These are phyloP conservation scores for Cetonia aurata DNA, from an alignment of 2,888 invertebrate genomes.

Conservation along the genomic window DNA sequence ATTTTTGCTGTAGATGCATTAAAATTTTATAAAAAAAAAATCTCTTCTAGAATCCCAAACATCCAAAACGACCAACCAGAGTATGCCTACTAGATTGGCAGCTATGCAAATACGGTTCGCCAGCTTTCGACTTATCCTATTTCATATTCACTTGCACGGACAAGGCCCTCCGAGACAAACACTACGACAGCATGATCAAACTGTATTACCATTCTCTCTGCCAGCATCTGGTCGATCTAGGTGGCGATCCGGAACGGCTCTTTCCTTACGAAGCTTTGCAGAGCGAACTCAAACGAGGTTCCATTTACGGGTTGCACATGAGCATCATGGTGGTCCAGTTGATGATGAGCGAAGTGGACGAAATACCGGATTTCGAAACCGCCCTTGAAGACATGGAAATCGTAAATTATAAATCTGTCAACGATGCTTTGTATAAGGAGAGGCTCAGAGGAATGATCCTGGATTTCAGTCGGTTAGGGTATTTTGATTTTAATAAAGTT, in stretches of 20 bases:
- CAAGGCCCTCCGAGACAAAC: slow-evolving; percentile 53
- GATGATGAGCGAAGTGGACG: slow-evolving; percentile 54
- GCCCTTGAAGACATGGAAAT: not conserved
- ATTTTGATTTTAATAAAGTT: slow-evolving; percentile 25
- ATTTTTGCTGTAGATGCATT: no score
- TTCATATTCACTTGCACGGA: slow-evolving; percentile 58
- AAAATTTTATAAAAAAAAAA: not conserved
- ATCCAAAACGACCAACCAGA: slow-evolving; percentile 49
- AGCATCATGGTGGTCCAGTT: slow-evolving; percentile 53
- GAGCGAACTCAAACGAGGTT: slow-evolving; percentile 54
- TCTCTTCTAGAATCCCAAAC: slow-evolving; percentile 28
- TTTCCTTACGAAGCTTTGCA: slow-evolving; percentile 55
- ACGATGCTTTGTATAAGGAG: slow-evolving; percentile 22
- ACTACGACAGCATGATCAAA: slow-evolving; percentile 56
- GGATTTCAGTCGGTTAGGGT: slow-evolving; percentile 30
- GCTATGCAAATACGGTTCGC: slow-evolving; percentile 52
- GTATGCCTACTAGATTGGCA: slow-evolving; percentile 57
- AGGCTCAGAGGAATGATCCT: slow-evolving; percentile 29
- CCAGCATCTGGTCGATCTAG: slow-evolving; percentile 51
- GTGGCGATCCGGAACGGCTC: slow-evolving; percentile 53
- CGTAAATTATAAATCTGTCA: slow-evolving; percentile 21
- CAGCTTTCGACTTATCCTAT: slow-evolving; percentile 58
- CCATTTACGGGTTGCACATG: slow-evolving; percentile 53
- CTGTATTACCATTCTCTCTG: slow-evolving; percentile 57
- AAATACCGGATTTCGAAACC: slow-evolving; percentile 53